Evolutionary conservation across 2,113 vertebrate genomes (phyloP), one percentile per base, ranked within the genome.

Genomic region (Pandion haliaetus): DNA sequence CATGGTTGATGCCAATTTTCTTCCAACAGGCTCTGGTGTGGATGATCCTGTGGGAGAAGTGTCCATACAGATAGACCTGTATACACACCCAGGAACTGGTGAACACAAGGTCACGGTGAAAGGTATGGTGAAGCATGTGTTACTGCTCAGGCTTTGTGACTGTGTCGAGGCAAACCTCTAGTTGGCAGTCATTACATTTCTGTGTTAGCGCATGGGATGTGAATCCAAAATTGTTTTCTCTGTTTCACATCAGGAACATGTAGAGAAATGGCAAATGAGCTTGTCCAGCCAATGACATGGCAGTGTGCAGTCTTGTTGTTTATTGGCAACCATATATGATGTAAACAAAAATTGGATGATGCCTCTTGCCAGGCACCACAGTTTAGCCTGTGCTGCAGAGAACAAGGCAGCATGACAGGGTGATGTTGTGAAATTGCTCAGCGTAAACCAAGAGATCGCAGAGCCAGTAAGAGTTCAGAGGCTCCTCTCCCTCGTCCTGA

Each of bases 51-150:
- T 99, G 65, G 99, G 99, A 12, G 99, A 99, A 96, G 99, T 99
- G 54, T 99, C 99, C 42, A 98, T 99, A 96, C 99, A 99, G 97
- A 98, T 99, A 1, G 99, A 99, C 94, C 97, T 99, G 76, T 99
- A 99, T 95, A 99, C 99, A 58, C 99, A 99, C 83, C 99, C 99
- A 31, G 98, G 98, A 81, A 99, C 98, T 8, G 99, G 99, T 17
- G 99, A 99, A 88, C 99, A 99, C 95, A 99, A 99, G 96, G 99
- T 99, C 90, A 99, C 99, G 0, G 99, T 99, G 92, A 99, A 99
- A 99, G 99, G 99, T 99, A 95, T 55, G 97, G 36, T 20, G 14
- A 28, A 87, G 50, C 44, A 6, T 2, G 2, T 34, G 36, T 50
- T 62, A 40, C 29, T 50, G 69, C 80, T 84, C 34, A 6, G 59